Evolutionary conservation across 2,888 invertebrate species (phyloP), one percentile per base, ranked within the genome.

Genomic region (Leucania comma): DNA sequence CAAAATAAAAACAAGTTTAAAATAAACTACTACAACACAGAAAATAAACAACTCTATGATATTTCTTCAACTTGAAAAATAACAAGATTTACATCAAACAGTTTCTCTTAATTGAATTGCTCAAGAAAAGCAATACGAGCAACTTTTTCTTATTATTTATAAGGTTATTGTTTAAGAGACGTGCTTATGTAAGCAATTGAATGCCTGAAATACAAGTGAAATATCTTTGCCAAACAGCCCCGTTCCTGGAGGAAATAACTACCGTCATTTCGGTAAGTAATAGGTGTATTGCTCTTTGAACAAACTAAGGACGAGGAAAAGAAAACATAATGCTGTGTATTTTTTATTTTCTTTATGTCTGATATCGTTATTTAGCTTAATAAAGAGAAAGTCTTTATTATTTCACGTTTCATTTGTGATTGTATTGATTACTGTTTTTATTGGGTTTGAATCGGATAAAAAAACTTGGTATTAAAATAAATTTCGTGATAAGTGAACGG

Each of bases 241-340:
- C 56, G 3, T 68, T 73, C 56, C 22, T 63, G 26, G 26, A 73
- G 48, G 68, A 63, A 73, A 79, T 68, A 68, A 56, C 75, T 63
- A 48, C 62, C 20, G 8, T 60, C 22, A 68, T 78, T 80, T 68
- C 50, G n/a, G 68, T 68, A 72, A 75, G 64, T 80, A 75, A 69
- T 75, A 51, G 61, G 61, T 54, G 62, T 42, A 42, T 75, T 80
- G 68, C 48, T 80, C 64, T 68, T 75, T 68, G 54, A 64, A 57
- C 22, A 32, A 73, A 63, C 59, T n/a, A 20, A n/a, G 24, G 29
- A 5, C 1, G 57, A 38, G 46, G 26, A 65, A 75, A 76, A 42
- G 53, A 60, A 71, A 66, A 73, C 58, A 62, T 48, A 54, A 58
- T 53, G 29, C 38, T 60, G 51, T 63, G 38, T 77, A 67, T 74